These are phyloP conservation scores for Zophobas atratus DNA, from an alignment of 1,140 invertebrate genomes.

Conservation along the genomic window DNA sequence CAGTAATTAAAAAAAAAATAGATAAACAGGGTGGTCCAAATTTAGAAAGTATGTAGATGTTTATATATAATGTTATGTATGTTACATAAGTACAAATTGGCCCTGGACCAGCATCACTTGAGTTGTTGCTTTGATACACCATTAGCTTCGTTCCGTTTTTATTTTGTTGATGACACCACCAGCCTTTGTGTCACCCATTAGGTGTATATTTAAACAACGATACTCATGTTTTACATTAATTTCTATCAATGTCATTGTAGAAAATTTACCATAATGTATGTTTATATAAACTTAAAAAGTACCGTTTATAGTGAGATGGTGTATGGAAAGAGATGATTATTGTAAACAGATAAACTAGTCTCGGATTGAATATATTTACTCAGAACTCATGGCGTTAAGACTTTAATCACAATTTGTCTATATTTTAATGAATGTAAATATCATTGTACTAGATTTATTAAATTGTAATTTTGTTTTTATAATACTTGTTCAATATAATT, in stretches of 20 bases:
- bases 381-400: slow-evolving; percentile 48
- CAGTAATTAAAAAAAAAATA: slow-evolving; percentile 34
- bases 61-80: slow-evolving; percentile 50
- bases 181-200: slow-evolving; percentile 42
- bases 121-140: slow-evolving; percentile 25
- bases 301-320: slow-evolving; percentile 45
- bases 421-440: slow-evolving; percentile 50
- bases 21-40: slow-evolving; percentile 48
- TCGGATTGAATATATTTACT: slow-evolving; percentile 44
- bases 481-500: slow-evolving; percentile 47
- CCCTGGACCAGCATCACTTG: slow-evolving; percentile 27
- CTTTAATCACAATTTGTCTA: slow-evolving; percentile 50
- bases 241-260: slow-evolving; percentile 47
- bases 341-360: slow-evolving; percentile 42
- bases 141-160: slow-evolving; percentile 5
- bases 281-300: slow-evolving; percentile 46
- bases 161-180: slow-evolving; percentile 12
- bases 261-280: slow-evolving; percentile 45
- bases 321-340: slow-evolving; percentile 36
- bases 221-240: slow-evolving; percentile 45
- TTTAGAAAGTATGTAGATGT: slow-evolving; percentile 51
- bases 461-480: slow-evolving; percentile 46
- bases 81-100: slow-evolving; percentile 50
- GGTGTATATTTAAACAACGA: slow-evolving; percentile 48
- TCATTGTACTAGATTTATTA: slow-evolving; percentile 46